Base-by-base conservation (phyloP, 2,797 vertebrate genomes). In the Australoheros facetus region DNA sequence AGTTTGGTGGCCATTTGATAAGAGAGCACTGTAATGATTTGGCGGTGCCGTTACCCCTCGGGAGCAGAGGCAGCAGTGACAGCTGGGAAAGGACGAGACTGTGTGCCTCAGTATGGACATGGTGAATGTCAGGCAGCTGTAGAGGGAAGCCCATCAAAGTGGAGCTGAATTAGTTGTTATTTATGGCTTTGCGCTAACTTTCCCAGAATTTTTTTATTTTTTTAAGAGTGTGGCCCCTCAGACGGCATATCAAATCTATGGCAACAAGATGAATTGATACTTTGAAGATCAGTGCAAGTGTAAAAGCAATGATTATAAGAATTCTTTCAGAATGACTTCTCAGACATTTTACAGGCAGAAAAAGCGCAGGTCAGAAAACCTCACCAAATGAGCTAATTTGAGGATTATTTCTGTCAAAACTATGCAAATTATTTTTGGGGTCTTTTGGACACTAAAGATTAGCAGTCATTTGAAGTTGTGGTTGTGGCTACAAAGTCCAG, bases 11-110 rank as follows among this genome's bases (percentile, higher is more conserved):
- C 81, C 77, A 53, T 88, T 86, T 90, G 69, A 90, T 76, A 82
- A 82, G 74, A 80, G 73, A 81, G 53, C 54, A 78, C 32, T 56
- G 80, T 87, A 78, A 85, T 84, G 83, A 92, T 82, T 88, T 90
- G 80, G 75, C 75, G n/a, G 59, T 42, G 77, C 73, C 74, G 80
- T 83, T 82, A 82, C 79, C 81, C 80, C 57, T 70, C 14, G 66
- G 57, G 74, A 82, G 54, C 39, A 21, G 72, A 11, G 77, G 77
- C 84, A 70, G 69, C 78, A 30, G 54, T 73, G 84, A 81, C 88
- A 86, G 83, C 73, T 84, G 75, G 73, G 72, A 85, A 81, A 83
- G 83, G 84, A 88, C 48, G 28, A 69, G n/a, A 64, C 55, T 58
- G 39, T 78, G 79, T 77, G 75, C 78, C 73, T 80, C 32, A 73